Evolutionary conservation across 2,797 vertebrate species (phyloP), one percentile per base, ranked within the genome.

Genomic region (Pipistrellus kuhlii): DNA sequence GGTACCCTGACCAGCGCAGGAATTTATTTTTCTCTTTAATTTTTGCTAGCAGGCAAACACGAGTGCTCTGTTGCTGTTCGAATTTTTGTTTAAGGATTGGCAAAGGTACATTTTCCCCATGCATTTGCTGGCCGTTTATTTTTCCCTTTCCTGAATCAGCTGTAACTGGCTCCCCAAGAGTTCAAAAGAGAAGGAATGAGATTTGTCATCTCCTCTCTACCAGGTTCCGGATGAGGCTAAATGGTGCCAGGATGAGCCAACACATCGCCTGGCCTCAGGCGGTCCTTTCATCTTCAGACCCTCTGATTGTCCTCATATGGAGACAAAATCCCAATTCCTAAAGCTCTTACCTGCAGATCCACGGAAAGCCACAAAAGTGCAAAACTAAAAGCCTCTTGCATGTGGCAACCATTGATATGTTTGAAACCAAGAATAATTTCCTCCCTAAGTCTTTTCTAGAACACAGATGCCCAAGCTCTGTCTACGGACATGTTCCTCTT

Each of bases 371-470:
- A 72, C 82, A 73, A 20, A 83, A 86, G 64, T 8, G 46, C 32
- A 69, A 18, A 21, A 46, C 4, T 35, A 53, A 66, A 66, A 8
- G 66, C n/a, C 32, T 38, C 21, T 55, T 68, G 14, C n/a, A 62
- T 7, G 1, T 66, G 25, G 30, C 27, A 85, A 32, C 44, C 71
- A 32, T 11, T 55, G 66, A 13, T 6, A 13, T 21, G 2, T 53
- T 86, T 93, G 62, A 57, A 71, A 95, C 87, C 59, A 80, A 23
- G 17, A 32, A 46, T 71, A 18, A 62, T 64, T 55, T 69, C 38
- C 18, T 80, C 64, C 46, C 27, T 25, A 17, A 71, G 21, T 87
- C 51, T 85, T 66, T 68, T 75, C 48, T 38, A 64, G 48, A 48
- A 64, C 13, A 41, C 57, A 23, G 14, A n/a, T 62, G 30, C 64